phyloP scores from a whole-genome alignment of 2,113 vertebrate genomes.

The Morone saxatilis region DNA sequence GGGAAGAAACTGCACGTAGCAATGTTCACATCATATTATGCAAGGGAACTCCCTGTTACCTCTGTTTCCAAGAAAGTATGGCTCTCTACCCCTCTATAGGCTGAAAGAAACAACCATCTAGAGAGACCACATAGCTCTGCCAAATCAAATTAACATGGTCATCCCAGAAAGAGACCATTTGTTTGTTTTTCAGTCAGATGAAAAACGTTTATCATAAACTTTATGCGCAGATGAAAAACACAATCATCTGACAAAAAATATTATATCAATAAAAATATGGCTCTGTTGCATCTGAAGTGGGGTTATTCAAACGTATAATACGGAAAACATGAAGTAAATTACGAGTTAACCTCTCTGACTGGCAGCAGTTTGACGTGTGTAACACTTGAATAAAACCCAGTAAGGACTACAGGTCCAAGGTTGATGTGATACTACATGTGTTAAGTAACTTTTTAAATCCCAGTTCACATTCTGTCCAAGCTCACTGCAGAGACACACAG shows the following conservation, averaged over 20 bases:
- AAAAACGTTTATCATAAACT: neutral
- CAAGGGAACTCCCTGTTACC: conserved; percentile 66
- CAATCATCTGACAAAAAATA: neutral
- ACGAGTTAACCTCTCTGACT: neutral
- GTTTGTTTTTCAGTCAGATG: conserved; percentile 6
- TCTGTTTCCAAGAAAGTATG: conserved; percentile 8
- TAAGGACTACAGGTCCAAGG: conserved; percentile 74
- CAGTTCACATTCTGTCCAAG: neutral
- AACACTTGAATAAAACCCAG: conserved; percentile 33
- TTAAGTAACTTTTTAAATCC: conserved; percentile 41
- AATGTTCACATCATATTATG: conserved; percentile 52
- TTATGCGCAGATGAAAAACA: neutral
- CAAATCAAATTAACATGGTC: conserved; percentile 33
- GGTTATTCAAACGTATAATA: neutral
- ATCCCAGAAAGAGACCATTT: conserved; percentile 11
- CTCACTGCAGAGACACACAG: conserved; percentile 16
- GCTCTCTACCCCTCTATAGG: conserved; percentile 25
- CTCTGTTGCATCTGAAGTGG: neutral
- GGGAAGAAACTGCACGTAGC: conserved; percentile 84
- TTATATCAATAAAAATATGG: no score
- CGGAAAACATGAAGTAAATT: neutral
- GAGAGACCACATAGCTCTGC: neutral
- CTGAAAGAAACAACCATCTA: neutral
- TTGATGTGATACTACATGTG: conserved; percentile 68
- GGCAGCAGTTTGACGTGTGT: neutral